These are phyloP conservation scores for Listronotus oregonensis DNA, from an alignment of 1,140 invertebrate species.

Conservation along the genomic window DNA sequence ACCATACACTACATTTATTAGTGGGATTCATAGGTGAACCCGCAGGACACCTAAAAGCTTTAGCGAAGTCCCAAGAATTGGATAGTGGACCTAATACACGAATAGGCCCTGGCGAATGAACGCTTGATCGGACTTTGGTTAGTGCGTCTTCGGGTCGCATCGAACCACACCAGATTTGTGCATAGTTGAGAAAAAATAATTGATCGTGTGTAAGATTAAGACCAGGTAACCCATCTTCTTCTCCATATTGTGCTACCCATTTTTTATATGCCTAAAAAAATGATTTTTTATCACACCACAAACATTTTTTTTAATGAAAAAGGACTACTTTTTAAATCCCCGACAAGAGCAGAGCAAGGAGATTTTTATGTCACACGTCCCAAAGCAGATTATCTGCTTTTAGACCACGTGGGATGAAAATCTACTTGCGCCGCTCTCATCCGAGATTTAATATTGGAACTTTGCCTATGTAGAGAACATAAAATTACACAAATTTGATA, in stretches of 20 bases:
- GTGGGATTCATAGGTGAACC: slow-evolving; percentile 89
- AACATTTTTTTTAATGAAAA: no score
- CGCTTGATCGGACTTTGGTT: slow-evolving; percentile 91
- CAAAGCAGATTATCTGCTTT: no score
- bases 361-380: no score
- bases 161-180: slow-evolving; percentile 95
- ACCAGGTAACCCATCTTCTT: slow-evolving; percentile 76
- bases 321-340: no score
- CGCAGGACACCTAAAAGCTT: slow-evolving; percentile 76
- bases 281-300: no score
- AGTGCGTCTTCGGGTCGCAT: slow-evolving; percentile 95
- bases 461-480: no score
- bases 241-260: slow-evolving; percentile 73
- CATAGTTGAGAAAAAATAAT: slow-evolving; percentile 88
- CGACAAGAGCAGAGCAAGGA: no score
- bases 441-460: no score
- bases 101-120: slow-evolving; percentile 93
- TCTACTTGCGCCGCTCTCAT: no score
- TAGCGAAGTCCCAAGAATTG: slow-evolving; percentile 89
- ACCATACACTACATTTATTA: slow-evolving; percentile 94
- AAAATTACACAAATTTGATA: no score
- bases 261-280: slow-evolving; percentile 73
- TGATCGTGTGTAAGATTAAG: slow-evolving; percentile 85
- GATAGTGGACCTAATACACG: slow-evolving; percentile 90
- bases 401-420: no score